Percentiles rank a stretch among this genome's conserved stretches.
These are phyloP conservation scores for Erebia epiphron DNA, from an alignment of 2,888 invertebrate genomes.

Conservation along the genomic window DNA sequence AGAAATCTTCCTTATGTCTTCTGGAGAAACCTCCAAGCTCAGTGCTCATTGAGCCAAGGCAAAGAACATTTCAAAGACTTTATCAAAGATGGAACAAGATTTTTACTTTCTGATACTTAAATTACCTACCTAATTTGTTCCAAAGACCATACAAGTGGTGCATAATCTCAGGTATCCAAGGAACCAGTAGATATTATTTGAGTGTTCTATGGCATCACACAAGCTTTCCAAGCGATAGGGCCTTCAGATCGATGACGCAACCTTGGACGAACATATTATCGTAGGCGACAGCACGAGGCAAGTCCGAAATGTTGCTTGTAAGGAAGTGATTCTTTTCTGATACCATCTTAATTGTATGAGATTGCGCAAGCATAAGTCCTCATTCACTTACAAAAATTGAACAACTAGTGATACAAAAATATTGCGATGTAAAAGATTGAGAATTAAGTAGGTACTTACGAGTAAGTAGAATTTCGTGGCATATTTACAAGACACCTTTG, in stretches of 20 bases:
- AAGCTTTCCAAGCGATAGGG: constrained; percentile 27
- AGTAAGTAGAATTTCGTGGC: neutral
- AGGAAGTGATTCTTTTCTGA: constrained; percentile 40
- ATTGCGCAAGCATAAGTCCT: constrained; percentile 3
- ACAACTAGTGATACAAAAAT: neutral
- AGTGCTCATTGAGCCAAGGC: too few species aligned
- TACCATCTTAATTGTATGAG: constrained; percentile 32
- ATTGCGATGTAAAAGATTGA: neutral
- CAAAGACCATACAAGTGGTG: too few species aligned
- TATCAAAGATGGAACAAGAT: too few species aligned
- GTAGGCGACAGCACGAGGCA: constrained; percentile 52
- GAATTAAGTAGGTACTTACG: neutral
- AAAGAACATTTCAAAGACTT: too few species aligned
- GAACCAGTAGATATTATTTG: neutral
- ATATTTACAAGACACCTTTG: neutral
- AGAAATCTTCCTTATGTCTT: too few species aligned
- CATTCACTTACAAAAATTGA: neutral
- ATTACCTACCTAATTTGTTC: too few species aligned
- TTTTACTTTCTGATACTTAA: too few species aligned
- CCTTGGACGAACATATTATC: constrained; percentile 53
- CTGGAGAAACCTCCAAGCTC: too few species aligned
- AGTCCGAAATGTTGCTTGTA: constrained; percentile 30
- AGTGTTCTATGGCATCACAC: neutral
- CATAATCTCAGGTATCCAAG: neutral
- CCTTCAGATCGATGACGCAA: constrained; percentile 63